Percentiles rank a stretch among this genome's conserved stretches.
Evolutionary conservation across 1,140 invertebrate species (phyloP).

Genomic region (Dicyema japonicum): DNA sequence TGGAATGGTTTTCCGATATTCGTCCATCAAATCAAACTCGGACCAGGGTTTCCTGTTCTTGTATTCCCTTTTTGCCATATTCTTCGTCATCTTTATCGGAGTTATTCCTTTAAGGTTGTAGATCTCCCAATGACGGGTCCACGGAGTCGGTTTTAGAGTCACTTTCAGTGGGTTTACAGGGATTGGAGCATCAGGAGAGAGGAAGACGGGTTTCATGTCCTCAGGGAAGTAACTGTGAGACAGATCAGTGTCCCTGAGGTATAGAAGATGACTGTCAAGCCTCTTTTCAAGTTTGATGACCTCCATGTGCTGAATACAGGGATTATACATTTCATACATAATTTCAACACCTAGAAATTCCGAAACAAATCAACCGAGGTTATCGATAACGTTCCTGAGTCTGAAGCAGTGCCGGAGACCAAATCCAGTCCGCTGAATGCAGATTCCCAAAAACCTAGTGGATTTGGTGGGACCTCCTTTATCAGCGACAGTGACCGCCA

Average conservation of each 20-base stretch:
- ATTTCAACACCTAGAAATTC: slow-evolving; percentile 39
- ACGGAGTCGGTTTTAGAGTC: too few species aligned
- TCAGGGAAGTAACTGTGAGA: slow-evolving; percentile 69
- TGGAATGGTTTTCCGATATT: too few species aligned
- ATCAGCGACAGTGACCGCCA: slow-evolving; percentile 64
- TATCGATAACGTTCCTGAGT: slow-evolving; percentile 62
- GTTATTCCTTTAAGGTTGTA: too few species aligned
- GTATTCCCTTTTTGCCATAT: too few species aligned
- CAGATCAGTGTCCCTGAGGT: slow-evolving; percentile 57
- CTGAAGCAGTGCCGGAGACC: slow-evolving; percentile 49
- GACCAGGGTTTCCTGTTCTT: too few species aligned
- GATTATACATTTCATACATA: slow-evolving; percentile 63
- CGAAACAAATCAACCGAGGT: slow-evolving; percentile 27
- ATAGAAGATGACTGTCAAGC: slow-evolving; percentile 52
- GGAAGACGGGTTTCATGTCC: slow-evolving; percentile 49
- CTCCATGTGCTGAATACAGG: slow-evolving; percentile 53
- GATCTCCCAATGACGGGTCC: too few species aligned
- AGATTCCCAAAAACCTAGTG: slow-evolving; percentile 73
- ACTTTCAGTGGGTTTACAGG: slow-evolving; percentile 58
- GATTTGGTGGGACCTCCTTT: slow-evolving; percentile 44
- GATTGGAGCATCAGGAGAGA: slow-evolving; percentile 37
- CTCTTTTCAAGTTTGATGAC: slow-evolving; percentile 60
- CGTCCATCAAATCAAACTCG: too few species aligned
- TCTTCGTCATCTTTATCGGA: too few species aligned
- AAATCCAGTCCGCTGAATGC: slow-evolving; percentile 41